phyloP scores from a whole-genome alignment of 1,140 invertebrate genomes.

The Magallana gigas region DNA sequence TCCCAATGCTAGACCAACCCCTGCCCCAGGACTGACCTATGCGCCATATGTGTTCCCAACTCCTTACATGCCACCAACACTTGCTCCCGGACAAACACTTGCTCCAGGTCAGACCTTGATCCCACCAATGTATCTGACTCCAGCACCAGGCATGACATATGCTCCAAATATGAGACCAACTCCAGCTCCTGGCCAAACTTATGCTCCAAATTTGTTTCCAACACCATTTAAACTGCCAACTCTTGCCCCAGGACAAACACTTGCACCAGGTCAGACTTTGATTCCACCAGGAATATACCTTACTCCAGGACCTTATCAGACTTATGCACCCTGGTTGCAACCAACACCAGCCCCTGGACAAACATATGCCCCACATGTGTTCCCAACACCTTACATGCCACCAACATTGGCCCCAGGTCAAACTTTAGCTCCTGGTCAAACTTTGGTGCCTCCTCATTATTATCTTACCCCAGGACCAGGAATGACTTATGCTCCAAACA shows the following conservation, averaged over 20 bases:
- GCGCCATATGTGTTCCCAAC: slow-evolving; percentile 45
- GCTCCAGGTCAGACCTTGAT: slow-evolving; percentile 53
- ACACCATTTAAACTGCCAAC: slow-evolving; percentile 62
- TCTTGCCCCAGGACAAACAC: slow-evolving; percentile 60
- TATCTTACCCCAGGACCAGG: slow-evolving; percentile 51
- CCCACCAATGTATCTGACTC: slow-evolving; percentile 50
- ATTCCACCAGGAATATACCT: slow-evolving; percentile 50
- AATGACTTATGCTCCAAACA: slow-evolving; percentile 50
- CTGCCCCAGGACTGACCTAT: slow-evolving; percentile 48
- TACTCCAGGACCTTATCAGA: slow-evolving; percentile 46
- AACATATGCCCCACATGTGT: slow-evolving; percentile 44
- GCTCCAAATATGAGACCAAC: slow-evolving; percentile 63
- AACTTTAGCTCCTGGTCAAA: slow-evolving; percentile 49
- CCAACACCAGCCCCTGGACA: slow-evolving; percentile 53
- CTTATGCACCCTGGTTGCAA: slow-evolving; percentile 41
- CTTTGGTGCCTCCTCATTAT: slow-evolving; percentile 6
- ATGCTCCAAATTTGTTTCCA: slow-evolving; percentile 60
- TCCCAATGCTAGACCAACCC: slow-evolving; percentile 46
- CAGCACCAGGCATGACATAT: slow-evolving; percentile 56
- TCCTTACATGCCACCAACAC: slow-evolving; percentile 31
- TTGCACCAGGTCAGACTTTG: slow-evolving; percentile 54
- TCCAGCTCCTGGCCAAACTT: slow-evolving; percentile 63
- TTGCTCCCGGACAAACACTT: slow-evolving; percentile 47
- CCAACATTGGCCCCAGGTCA: slow-evolving; percentile 46
- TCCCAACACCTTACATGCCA: slow-evolving; percentile 36